A percentile compares a stretch with the other conserved stretches of the same genome.
phyloP scores from a whole-genome alignment of 2,113 vertebrate genomes.

The Gnathonemus echidnorhynchus region DNA sequence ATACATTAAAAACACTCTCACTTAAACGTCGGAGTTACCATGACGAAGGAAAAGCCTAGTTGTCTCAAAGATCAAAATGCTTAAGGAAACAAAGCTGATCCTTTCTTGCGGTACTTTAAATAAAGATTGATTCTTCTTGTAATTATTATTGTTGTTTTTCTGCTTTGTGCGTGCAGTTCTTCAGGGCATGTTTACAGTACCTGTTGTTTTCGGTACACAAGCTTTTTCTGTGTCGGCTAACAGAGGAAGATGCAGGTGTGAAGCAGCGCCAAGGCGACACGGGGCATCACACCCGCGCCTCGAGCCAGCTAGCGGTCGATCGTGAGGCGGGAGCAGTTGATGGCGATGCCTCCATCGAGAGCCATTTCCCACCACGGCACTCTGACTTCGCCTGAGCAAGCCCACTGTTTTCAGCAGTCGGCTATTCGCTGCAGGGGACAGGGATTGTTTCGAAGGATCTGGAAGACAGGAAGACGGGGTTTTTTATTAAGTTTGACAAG shows the following conservation, averaged over 20 bases:
- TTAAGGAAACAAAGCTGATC: not conserved
- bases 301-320: not conserved
- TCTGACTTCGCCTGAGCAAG: conserved; percentile 6
- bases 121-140: not conserved
- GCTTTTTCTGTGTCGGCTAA: not conserved
- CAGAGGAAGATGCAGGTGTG: not conserved
- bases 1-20: not conserved
- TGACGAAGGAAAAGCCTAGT: not conserved
- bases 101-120: not conserved
- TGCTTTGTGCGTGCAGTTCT: not conserved
- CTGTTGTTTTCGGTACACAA: not conserved
- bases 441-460: conserved; percentile 20
- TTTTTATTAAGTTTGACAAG: conserved; percentile 31
- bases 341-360: not conserved
- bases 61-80: not conserved
- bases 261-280: not conserved
- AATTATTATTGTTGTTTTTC: not conserved
- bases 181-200: not conserved
- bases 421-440: conserved; percentile 23
- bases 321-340: not conserved
- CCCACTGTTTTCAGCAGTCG: not conserved
- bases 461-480: conserved; percentile 18
- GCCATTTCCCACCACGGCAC: not conserved
- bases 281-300: not conserved
- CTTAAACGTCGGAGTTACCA: not conserved